These are phyloP conservation scores for Mandrillus leucophaeus DNA, from an alignment of 2,113 vertebrate genomes.

Conservation along the genomic window DNA sequence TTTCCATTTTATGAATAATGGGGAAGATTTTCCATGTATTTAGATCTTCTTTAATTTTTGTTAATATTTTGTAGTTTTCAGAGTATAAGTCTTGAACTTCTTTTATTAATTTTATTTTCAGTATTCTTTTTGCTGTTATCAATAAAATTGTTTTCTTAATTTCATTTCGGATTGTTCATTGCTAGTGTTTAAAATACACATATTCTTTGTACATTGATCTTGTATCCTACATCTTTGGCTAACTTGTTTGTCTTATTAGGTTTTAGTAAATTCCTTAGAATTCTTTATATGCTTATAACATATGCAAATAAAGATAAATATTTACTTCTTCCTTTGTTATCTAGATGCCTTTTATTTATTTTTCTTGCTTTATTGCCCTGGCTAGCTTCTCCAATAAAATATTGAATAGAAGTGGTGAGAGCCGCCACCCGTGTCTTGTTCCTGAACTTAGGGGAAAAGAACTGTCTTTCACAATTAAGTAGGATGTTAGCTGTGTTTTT, in stretches of 20 bases:
- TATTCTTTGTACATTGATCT: not conserved
- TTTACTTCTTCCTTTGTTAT: not conserved
- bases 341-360: not conserved
- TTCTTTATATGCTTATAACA: not conserved
- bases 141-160: slow-evolving; percentile 14
- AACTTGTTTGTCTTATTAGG: not conserved
- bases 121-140: slow-evolving; percentile 2
- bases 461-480: not conserved
- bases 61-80: not conserved
- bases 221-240: not conserved
- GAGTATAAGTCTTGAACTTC: not conserved
- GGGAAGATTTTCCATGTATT: not conserved
- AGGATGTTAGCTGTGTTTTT: not conserved
- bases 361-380: not conserved
- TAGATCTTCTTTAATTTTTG: not conserved
- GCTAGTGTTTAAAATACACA: not conserved
- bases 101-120: not conserved
- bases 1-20: not conserved
- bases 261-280: not conserved
- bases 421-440: not conserved
- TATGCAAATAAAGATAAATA: not conserved
- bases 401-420: not conserved
- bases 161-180: not conserved
- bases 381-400: not conserved
- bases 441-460: not conserved